Evolutionary conservation across 2,797 vertebrate species (phyloP), one percentile per base, ranked within the genome.

Genomic region (Paedocypris micromegethes): DNA sequence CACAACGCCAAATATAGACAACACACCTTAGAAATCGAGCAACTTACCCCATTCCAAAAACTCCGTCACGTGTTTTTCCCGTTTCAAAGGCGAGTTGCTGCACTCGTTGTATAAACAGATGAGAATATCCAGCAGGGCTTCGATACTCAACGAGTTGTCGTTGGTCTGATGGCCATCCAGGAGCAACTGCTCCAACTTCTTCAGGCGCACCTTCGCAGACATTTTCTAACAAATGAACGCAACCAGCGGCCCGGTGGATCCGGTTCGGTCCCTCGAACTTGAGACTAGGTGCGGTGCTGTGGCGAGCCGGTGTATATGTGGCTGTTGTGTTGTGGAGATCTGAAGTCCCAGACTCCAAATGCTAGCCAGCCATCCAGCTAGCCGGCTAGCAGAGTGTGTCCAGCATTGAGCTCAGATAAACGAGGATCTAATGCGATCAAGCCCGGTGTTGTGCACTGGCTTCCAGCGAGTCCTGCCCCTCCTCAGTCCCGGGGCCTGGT

Each of bases 11-110:
- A 39, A 63, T 8, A 2, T 39, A 45, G n/a, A 59, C 46, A 39
- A 39, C 41, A 38, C 9, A 64, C 38, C 5, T 41, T 23, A 23
- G 37, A 63, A 51, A 51, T 5, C 0, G 5, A 51, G 47, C 3
- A 60, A 83, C 92, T 92, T 77, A 98, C 95, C 95, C 93, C 93
- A 97, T 69, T 95, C 88, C 86, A 98, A 91, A 85, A 98, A 98
- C 82, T 97, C 94, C n/a, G 85, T 86, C 84, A 98, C 88, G 72
- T 96, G 94, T 82, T 94, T 93, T 88, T 97, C 95, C 66, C 94
- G 88, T 82, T 90, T 91, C 68, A 98, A 86, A 0, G 93, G 89
- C 58, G 90, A 89, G 72, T 87, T 89, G 84, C 87, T 89, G 86
- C 88, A 92, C 83, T 97, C 95, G 23, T 90, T 87, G 84, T 86